A percentile compares a stretch with the other conserved stretches of the same genome.
phyloP scores from a whole-genome alignment of 1,140 invertebrate species.

The Drosophila ficusphila region DNA sequence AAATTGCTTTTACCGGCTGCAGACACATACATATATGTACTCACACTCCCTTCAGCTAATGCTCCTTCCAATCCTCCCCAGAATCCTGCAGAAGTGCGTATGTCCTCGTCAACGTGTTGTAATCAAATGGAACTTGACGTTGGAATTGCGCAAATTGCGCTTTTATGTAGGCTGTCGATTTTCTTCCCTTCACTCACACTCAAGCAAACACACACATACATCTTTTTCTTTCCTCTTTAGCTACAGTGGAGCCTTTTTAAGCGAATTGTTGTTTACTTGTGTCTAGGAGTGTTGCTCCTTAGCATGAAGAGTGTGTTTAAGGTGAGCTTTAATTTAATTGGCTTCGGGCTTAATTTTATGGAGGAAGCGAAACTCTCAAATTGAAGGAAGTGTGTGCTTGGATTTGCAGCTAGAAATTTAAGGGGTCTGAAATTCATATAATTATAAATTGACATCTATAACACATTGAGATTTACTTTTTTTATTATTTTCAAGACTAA shows the following conservation, averaged over 20 bases:
- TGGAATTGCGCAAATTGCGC: constrained; percentile 78
- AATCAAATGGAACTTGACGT: constrained; percentile 80
- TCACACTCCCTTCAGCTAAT: constrained; percentile 11
- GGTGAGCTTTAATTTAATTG: constrained; percentile 1
- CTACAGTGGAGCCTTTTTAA: constrained; percentile 13
- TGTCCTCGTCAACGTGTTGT: constrained; percentile 72
- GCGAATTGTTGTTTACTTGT: constrained; percentile 4
- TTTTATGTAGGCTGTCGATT: constrained; percentile 80
- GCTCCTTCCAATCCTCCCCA: too few species aligned
- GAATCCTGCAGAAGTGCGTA: constrained; percentile 34
- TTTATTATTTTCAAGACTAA: too few species aligned
- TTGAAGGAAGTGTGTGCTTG: neutral
- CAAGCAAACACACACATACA: neutral
- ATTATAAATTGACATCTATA: too few species aligned
- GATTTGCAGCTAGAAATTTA: neutral
- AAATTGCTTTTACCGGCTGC: constrained; percentile 72
- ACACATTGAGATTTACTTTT: too few species aligned
- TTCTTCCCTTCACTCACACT: constrained; percentile 3
- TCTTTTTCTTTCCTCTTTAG: neutral
- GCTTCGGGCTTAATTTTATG: neutral
- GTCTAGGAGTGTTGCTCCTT: neutral
- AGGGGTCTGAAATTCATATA: too few species aligned
- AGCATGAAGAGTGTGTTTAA: neutral
- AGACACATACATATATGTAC: constrained; percentile 1
- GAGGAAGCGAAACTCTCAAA: neutral